These are phyloP conservation scores for Coilia nasus DNA, from an alignment of 2,797 vertebrate species.

Conservation along the genomic window DNA sequence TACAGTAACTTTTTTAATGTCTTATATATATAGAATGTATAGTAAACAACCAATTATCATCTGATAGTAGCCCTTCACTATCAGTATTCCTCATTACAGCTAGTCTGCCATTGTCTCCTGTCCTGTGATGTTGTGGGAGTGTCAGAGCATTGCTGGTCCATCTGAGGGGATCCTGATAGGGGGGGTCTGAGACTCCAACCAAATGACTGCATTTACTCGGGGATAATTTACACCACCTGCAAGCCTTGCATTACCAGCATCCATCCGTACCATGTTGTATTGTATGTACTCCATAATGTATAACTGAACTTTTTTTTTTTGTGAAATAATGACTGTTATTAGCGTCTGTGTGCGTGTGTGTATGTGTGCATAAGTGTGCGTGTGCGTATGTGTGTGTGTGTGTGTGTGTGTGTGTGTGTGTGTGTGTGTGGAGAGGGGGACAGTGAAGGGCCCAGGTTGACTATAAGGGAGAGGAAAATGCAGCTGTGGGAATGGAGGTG, in stretches of 20 bases:
- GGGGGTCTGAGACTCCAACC: not conserved
- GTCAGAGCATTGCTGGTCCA: not conserved
- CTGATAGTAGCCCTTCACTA: not conserved
- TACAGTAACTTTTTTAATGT: not conserved
- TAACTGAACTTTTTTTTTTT: not conserved
- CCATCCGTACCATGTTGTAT: not conserved
- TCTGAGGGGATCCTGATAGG: not conserved
- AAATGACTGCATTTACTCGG: slow-evolving; percentile 19
- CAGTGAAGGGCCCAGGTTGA: too few species aligned
- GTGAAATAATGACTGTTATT: slow-evolving; percentile 12
- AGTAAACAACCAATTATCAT: not conserved
- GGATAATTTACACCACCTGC: slow-evolving; percentile 17
- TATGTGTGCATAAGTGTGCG: not conserved
- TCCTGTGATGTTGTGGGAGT: not conserved
- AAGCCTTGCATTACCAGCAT: slow-evolving; percentile 23
- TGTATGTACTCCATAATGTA: slow-evolving; percentile 26
- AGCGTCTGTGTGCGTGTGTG: not conserved
- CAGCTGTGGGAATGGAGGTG: not conserved
- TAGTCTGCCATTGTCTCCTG: slow-evolving; percentile 8
- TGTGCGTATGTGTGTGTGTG: not conserved
- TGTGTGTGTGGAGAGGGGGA: not conserved
- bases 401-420: not conserved
- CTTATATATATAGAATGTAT: slow-evolving; percentile 21
- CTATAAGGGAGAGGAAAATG: not conserved
- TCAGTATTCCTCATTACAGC: slow-evolving; percentile 1